Evolutionary conservation across 2,888 invertebrate genomes (phyloP).

Genomic region (Xanthia icteritia): DNA sequence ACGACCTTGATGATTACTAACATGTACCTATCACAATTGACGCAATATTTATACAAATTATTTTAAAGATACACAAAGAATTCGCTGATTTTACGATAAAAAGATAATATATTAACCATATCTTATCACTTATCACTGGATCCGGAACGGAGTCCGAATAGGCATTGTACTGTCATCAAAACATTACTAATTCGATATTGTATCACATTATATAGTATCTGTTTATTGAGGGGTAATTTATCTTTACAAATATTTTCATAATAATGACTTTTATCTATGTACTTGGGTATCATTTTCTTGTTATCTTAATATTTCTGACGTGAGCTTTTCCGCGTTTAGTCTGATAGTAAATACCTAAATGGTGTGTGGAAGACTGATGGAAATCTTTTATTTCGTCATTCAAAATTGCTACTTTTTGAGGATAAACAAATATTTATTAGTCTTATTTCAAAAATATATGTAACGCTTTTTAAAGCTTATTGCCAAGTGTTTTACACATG

Average conservation of each 20-base stretch:
- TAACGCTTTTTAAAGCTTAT: no score
- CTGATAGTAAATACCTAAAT: neutral
- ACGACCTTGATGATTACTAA: neutral
- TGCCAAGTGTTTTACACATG: no score
- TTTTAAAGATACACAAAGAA: constrained; percentile 36
- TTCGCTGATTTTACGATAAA: constrained; percentile 44
- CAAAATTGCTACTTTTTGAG: neutral
- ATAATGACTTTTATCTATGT: constrained; percentile 12
- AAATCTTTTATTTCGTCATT: neutral
- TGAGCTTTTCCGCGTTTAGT: constrained; percentile 4
- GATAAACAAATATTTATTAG: no score
- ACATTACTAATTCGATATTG: constrained; percentile 34
- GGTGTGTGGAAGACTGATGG: neutral
- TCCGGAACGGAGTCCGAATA: constrained; percentile 2
- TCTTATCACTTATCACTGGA: constrained; percentile 53
- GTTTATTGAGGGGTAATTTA: constrained; percentile 19
- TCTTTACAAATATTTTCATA: constrained; percentile 47
- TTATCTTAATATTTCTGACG: constrained; percentile 5
- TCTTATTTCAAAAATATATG: no score
- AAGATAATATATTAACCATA: constrained; percentile 17
- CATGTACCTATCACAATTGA: constrained; percentile 24
- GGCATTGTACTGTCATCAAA: constrained; percentile 17
- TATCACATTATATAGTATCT: constrained; percentile 2
- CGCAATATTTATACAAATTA: constrained; percentile 50
- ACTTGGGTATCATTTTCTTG: neutral